Conservation (phyloP, 2,888 invertebrate species). For the Anthrax anthrax region DNA sequence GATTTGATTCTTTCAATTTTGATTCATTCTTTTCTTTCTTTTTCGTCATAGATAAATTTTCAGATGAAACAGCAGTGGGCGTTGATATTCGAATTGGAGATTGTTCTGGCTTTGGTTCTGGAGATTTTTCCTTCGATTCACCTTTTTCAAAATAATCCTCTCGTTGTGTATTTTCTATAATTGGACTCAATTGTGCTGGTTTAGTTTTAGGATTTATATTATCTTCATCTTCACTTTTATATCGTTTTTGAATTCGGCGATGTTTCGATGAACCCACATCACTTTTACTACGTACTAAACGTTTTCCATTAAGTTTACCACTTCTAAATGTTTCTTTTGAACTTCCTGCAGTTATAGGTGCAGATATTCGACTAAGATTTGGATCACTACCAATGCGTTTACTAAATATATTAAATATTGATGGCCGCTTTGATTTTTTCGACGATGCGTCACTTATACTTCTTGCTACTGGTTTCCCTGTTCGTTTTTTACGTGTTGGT, state of each 20-base stretch:
- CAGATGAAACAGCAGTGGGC: background rate
- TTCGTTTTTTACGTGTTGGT: conserved; percentile 43
- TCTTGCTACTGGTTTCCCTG: conserved; percentile 36
- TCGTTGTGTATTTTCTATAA: conserved; percentile 59
- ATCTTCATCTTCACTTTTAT: conserved; percentile 45
- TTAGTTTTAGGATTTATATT: conserved; percentile 34
- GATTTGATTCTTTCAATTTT: conserved; percentile 20
- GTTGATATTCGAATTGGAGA: background rate
- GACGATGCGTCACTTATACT: conserved; percentile 44
- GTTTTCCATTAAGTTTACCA: conserved; percentile 36
- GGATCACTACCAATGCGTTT: conserved; percentile 45
- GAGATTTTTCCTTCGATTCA: background rate
- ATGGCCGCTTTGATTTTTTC: conserved; percentile 41
- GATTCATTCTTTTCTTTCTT: conserved; percentile 22
- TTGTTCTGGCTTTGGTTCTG: background rate
- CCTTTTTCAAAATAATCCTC: conserved; percentile 47
- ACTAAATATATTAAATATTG: conserved; percentile 50
- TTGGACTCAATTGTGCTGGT: conserved; percentile 61
- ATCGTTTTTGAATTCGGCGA: conserved; percentile 35
- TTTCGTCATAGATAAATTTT: background rate
- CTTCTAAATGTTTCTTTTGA: conserved; percentile 25
- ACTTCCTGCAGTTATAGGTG: conserved; percentile 4
- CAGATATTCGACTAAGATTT: conserved; percentile 29
- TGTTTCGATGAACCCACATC: conserved; percentile 41
- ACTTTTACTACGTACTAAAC: conserved; percentile 46